These are phyloP conservation scores for Colinus virginianus DNA, from an alignment of 2,113 vertebrate genomes.

Conservation along the genomic window DNA sequence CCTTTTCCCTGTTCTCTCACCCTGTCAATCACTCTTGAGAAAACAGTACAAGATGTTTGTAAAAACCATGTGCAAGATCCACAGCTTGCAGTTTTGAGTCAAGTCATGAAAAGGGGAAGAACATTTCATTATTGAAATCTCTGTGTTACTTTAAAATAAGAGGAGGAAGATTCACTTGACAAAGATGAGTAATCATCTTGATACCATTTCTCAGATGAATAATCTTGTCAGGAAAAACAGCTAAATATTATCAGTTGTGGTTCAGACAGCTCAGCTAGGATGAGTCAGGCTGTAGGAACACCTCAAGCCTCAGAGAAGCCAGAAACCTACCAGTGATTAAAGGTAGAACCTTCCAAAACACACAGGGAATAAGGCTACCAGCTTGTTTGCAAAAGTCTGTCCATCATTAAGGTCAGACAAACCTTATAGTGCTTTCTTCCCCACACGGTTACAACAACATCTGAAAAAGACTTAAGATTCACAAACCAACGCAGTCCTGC, in stretches of 20 bases:
- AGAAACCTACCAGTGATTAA: conserved; percentile 45
- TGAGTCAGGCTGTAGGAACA: conserved; percentile 54
- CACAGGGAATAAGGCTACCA: conserved; percentile 5
- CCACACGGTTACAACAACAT: not conserved
- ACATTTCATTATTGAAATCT: not conserved
- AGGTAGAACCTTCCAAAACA: conserved; percentile 28
- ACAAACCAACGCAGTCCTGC: not conserved
- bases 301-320: conserved; percentile 20
- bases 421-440: not conserved
- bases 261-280: conserved; percentile 9
- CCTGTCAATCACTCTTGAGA: not conserved
- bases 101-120: not conserved
- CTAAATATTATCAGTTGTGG: conserved; percentile 52
- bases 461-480: not conserved
- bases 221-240: conserved; percentile 64
- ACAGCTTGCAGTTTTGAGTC: not conserved
- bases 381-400: conserved; percentile 8
- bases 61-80: not conserved
- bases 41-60: not conserved
- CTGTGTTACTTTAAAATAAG: not conserved
- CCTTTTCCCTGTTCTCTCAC: not conserved
- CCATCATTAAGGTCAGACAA: conserved; percentile 25
- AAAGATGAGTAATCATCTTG: conserved; percentile 58
- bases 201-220: conserved; percentile 68
- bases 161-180: conserved; percentile 6